A percentile compares a stretch with the other conserved stretches of the same genome.
Conservation (phyloP, 2,113 vertebrate species). For the Nycticebus coucang region DNA sequence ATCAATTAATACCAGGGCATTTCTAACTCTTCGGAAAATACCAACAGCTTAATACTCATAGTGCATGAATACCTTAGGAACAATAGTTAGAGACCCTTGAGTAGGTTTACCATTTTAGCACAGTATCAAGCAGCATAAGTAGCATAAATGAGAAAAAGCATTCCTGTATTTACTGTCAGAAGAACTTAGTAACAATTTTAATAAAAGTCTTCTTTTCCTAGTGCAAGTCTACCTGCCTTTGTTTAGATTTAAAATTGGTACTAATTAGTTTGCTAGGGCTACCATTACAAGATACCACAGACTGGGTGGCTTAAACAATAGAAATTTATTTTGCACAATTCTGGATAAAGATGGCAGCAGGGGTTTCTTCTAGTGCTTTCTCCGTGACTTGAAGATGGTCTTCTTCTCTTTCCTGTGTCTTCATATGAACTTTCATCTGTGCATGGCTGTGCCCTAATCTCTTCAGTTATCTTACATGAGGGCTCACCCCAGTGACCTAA, state of each 20-base stretch:
- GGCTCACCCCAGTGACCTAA: not conserved
- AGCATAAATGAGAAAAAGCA: not conserved
- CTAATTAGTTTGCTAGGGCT: not conserved
- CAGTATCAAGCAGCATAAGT: not conserved
- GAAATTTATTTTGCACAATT: not conserved
- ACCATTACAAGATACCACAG: not conserved
- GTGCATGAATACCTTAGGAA: not conserved
- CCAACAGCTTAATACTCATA: slow-evolving; percentile 16
- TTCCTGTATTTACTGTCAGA: not conserved
- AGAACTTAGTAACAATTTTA: not conserved
- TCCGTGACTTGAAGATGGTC: not conserved
- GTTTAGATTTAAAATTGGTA: not conserved
- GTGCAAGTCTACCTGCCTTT: not conserved
- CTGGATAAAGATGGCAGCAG: not conserved
- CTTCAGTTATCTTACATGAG: not conserved
- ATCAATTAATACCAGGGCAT: not conserved
- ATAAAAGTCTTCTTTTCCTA: not conserved
- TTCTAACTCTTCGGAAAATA: slow-evolving; percentile 42
- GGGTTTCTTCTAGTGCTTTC: not conserved
- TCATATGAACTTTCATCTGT: not conserved
- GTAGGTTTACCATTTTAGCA: not conserved
- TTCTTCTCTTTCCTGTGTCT: not conserved
- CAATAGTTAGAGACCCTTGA: not conserved
- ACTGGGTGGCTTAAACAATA: not conserved
- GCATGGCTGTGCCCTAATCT: not conserved